Evolutionary conservation across 2,797 vertebrate genomes (phyloP).

Genomic region (Streptopelia turtur): DNA sequence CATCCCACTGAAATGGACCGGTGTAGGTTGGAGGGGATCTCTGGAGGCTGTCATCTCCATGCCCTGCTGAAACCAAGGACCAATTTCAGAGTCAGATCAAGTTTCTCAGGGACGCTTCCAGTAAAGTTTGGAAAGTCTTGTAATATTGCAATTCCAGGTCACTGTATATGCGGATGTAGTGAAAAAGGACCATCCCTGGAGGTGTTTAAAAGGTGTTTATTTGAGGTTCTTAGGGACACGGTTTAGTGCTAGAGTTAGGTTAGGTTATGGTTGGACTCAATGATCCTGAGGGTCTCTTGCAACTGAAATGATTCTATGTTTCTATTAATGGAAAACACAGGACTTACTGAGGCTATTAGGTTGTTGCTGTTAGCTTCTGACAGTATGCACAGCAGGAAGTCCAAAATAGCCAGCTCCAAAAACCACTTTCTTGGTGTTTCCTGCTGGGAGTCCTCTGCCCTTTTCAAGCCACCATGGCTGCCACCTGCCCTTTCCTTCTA

Average conservation of each 20-base stretch:
- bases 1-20: not conserved
- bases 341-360: not conserved
- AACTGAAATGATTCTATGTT: too few relatives aligned
- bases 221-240: too few relatives aligned
- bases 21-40: not conserved
- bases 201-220: too few relatives aligned
- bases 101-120: not conserved
- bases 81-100: not conserved
- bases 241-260: too few relatives aligned
- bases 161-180: not conserved
- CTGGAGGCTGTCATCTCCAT: not conserved
- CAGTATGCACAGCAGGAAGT: not conserved
- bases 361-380: not conserved
- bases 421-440: fast-evolving
- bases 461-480: not conserved
- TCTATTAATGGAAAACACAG: not conserved
- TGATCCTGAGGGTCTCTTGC: too few relatives aligned
- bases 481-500: not conserved
- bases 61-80: not conserved
- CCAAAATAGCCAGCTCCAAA: not conserved
- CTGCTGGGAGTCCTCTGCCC: not conserved
- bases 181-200: not conserved
- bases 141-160: not conserved
- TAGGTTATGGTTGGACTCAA: too few relatives aligned
- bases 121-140: not conserved